Evolutionary conservation across 2,888 invertebrate genomes (phyloP).

Genomic region (Pterostichus niger): DNA sequence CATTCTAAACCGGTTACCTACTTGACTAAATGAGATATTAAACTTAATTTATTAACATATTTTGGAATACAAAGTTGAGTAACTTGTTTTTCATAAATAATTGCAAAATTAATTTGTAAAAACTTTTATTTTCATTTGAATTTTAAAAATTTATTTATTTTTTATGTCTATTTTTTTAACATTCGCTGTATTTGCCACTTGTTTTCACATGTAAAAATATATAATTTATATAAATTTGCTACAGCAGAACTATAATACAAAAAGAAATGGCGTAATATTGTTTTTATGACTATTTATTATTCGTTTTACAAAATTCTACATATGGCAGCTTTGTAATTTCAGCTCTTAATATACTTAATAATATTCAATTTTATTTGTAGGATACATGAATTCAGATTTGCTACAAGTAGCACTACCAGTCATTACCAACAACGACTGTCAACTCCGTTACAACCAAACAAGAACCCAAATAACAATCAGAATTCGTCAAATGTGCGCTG

Average conservation of each 20-base stretch:
- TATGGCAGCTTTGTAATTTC: no score
- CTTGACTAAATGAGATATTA: not conserved
- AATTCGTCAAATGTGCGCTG: conserved; percentile 82
- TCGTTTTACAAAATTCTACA: no score
- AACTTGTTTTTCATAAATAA: conserved; percentile 25
- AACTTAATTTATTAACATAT: not conserved
- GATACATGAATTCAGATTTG: conserved; percentile 72
- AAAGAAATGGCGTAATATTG: no score
- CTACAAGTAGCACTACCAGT: conserved; percentile 76
- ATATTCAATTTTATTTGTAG: conserved; percentile 69
- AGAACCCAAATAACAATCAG: conserved; percentile 69
- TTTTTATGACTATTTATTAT: no score
- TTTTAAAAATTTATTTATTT: not conserved
- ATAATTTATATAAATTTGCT: no score
- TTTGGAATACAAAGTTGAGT: not conserved
- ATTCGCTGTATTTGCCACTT: no score
- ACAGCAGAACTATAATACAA: no score
- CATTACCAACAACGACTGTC: conserved; percentile 74
- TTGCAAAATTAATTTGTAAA: conserved; percentile 14
- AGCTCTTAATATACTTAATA: no score
- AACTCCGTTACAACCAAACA: conserved; percentile 70
- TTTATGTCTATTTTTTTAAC: not conserved
- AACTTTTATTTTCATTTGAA: not conserved
- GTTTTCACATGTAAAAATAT: no score
- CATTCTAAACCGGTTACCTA: conserved; percentile 21